phyloP scores from a whole-genome alignment of 2,797 vertebrate genomes.

The Microhierax caerulescens region DNA sequence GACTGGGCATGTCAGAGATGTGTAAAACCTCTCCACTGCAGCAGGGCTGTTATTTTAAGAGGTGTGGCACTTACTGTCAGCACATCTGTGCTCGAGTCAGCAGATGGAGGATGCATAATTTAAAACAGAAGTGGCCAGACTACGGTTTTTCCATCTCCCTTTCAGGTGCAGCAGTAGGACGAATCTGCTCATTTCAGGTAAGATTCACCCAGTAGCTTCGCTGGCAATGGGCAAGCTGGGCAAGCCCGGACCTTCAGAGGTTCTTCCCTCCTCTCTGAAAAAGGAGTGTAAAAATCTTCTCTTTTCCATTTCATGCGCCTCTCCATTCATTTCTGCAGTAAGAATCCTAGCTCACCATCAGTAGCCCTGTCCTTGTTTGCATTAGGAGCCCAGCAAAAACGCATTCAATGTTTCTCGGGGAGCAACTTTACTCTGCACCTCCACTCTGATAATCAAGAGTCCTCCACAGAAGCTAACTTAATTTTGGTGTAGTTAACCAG shows the following conservation, averaged over 20 bases:
- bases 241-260: neutral
- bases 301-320: neutral
- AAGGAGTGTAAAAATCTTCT: neutral
- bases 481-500: neutral
- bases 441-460: neutral
- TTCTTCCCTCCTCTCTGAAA: neutral
- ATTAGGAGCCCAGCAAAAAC: neutral
- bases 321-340: neutral
- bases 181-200: neutral
- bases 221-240: neutral
- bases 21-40: neutral
- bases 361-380: neutral
- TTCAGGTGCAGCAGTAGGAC: neutral
- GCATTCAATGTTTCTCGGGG: neutral
- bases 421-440: neutral
- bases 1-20: neutral
- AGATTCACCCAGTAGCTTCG: neutral
- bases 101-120: conserved; percentile 60
- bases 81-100: neutral
- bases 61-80: neutral
- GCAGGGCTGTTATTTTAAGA: neutral
- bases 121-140: conserved; percentile 30
- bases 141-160: conserved; percentile 14
- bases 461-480: neutral
- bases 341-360: neutral